Evolutionary conservation across 2,888 invertebrate genomes (phyloP), one percentile per base, ranked within the genome.

Genomic region (Cephus runcator): DNA sequence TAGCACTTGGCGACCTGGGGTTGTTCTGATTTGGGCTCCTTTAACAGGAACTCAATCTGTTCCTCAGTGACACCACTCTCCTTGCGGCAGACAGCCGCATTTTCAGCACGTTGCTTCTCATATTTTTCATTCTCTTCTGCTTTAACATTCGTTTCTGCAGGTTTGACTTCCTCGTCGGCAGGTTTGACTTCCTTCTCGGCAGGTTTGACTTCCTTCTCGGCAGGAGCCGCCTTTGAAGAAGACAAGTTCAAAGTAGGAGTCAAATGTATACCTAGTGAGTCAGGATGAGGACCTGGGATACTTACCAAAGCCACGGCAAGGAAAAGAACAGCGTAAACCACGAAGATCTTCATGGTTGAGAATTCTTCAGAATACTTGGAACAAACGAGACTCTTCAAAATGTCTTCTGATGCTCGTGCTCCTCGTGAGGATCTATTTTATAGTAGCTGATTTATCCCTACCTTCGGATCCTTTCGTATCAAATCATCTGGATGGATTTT

Each of bases 1-100:
- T 81, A 81, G 75, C 81, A 81, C 76, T 79, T 79, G 35, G 68
- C 76, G 11, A 68, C 33, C 77, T 78, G 76, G 1, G 81, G 34
- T 6, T 76, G 73, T 56, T 79, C 75, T 15, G 31, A 36, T 36
- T 30, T 69, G 9, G 81, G 79, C 12, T 76, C 36, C 3, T 76
- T 36, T 0, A 36, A 31, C 34, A 81, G 73, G 31, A 75, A 75
- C 33, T 75, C 73, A 34, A 81, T 69, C 69, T 81, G 76, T 69
- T 79, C 68, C 68, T 68, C 6, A 40, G 78, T 81, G 15, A 76
- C 77, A 12, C 78, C 81, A n/a, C 77, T 81, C 33, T 76, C 75
- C 11, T 79, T 78, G 75, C 76, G 75, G 34, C 81, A 81, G 2
- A 9, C 56, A 76, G 33, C 34, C 30, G 73, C 56, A 4, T 76